Percentiles rank a stretch among this genome's conserved stretches.
Evolutionary conservation across 1,140 invertebrate genomes (phyloP).

Genomic region (Bombus confusus): DNA sequence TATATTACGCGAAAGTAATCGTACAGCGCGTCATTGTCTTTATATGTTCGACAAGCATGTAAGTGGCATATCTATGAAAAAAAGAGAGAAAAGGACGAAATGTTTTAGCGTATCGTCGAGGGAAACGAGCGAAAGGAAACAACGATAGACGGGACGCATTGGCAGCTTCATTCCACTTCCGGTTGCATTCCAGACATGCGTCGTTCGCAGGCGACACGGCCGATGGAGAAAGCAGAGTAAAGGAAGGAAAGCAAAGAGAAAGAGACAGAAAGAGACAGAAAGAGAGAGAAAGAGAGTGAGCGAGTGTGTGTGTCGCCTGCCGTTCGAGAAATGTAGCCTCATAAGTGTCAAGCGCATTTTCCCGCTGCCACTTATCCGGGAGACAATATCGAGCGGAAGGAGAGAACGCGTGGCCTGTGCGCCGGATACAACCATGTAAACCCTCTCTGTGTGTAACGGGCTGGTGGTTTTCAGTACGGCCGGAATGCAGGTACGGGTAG

Average conservation of each 20-base stretch:
- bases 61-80: not conserved
- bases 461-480: slow-evolving; percentile 30
- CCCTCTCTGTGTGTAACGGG: not conserved
- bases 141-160: slow-evolving; percentile 8
- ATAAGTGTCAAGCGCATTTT: slow-evolving; percentile 54
- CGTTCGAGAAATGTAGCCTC: slow-evolving; percentile 44
- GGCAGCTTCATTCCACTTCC: not conserved
- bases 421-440: slow-evolving; percentile 15
- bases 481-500: slow-evolving; percentile 28
- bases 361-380: slow-evolving; percentile 36
- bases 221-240: not conserved
- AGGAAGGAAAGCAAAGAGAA: not conserved
- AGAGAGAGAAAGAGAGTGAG: not conserved
- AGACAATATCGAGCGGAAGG: slow-evolving; percentile 51
- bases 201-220: not conserved
- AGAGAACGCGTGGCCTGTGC: not conserved
- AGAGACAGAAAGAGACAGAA: not conserved
- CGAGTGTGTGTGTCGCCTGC: not conserved
- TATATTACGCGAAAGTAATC: too few species aligned
- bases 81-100: not conserved
- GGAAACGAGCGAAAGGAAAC: not conserved
- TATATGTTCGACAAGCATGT: too few species aligned
- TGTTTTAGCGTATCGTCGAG: not conserved
- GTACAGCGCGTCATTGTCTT: too few species aligned
- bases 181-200: slow-evolving; percentile 31